A percentile compares a stretch with the other conserved stretches of the same genome.
Evolutionary conservation across 2,888 invertebrate species (phyloP).

Genomic region (Liodrosophila aerea): DNA sequence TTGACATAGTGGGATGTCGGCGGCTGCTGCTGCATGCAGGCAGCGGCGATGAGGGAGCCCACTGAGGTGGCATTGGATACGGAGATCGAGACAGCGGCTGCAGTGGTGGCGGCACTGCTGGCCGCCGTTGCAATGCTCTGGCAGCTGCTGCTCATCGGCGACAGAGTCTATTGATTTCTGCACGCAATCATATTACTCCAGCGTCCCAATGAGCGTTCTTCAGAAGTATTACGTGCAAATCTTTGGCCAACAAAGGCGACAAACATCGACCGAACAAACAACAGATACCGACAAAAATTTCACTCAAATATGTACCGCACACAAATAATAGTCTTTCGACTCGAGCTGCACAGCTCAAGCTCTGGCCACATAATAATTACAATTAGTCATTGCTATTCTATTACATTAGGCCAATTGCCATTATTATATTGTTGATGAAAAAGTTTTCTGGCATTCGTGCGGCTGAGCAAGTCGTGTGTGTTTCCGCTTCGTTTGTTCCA

Average conservation of each 20-base stretch:
- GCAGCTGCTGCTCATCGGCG: conserved; percentile 79
- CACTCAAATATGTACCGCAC: conserved; percentile 5
- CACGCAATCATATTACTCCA: conserved; percentile 55
- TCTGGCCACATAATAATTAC: conserved; percentile 29
- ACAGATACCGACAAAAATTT: conserved; percentile 56
- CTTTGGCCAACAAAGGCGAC: conserved; percentile 22
- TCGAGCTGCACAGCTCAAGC: conserved; percentile 18
- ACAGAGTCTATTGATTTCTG: conserved; percentile 69
- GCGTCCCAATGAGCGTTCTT: conserved; percentile 9
- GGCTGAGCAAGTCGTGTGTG: conserved; percentile 36
- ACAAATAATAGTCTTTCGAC: conserved; percentile 2
- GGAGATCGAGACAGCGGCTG: conserved; percentile 62
- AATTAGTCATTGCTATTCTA: conserved; percentile 54
- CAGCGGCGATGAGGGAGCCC: conserved; percentile 64
- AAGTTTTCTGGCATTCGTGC: conserved; percentile 61
- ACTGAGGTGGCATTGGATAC: conserved; percentile 69
- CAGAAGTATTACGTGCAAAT: conserved; percentile 12
- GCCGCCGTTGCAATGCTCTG: conserved; percentile 76
- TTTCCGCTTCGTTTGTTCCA: conserved; percentile 75
- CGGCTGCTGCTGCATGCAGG: conserved; percentile 51
- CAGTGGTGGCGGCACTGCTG: conserved; percentile 62
- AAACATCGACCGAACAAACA: conserved; percentile 16
- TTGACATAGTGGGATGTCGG: conserved; percentile 73
- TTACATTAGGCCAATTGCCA: conserved; percentile 45
- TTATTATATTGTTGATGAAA: conserved; percentile 53